Conservation (phyloP, 2,113 vertebrate genomes). For the Channa maculata region DNA sequence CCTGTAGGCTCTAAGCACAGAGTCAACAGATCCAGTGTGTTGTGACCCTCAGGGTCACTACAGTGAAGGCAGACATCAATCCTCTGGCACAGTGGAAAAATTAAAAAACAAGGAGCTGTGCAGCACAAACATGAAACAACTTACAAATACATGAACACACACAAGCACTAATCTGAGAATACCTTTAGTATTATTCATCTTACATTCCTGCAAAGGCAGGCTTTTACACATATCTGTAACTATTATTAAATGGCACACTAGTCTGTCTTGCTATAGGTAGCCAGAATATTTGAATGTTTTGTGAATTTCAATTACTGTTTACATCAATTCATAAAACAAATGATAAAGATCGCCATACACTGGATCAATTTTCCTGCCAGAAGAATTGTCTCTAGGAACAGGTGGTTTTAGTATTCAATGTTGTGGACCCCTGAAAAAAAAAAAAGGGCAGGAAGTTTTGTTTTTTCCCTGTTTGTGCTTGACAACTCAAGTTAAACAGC, state of each 20-base stretch:
- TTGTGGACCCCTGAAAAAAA: not conserved
- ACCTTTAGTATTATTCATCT: not conserved
- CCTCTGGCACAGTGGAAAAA: conserved; percentile 31
- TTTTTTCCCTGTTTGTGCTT: conserved; percentile 14
- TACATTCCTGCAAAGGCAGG: not conserved
- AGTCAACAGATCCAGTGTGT: conserved; percentile 39
- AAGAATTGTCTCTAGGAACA: not conserved
- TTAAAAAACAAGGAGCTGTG: conserved; percentile 15
- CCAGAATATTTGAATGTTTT: not conserved
- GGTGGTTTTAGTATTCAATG: not conserved
- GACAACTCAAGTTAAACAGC: conserved; percentile 5
- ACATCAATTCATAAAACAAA: not conserved
- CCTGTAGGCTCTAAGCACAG: conserved; percentile 31
- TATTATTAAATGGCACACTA: not conserved
- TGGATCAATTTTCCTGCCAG: too few relatives aligned
- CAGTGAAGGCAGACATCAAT: conserved; percentile 29
- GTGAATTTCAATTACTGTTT: not conserved
- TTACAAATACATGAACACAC: conserved; percentile 8
- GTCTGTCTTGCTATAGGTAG: not conserved
- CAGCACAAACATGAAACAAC: conserved; percentile 15
- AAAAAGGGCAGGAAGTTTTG: not conserved
- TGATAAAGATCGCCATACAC: not conserved
- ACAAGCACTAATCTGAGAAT: not conserved
- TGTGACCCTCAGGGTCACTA: conserved; percentile 40
- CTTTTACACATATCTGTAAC: not conserved